Evolutionary conservation across 2,797 vertebrate species (phyloP), one percentile per base, ranked within the genome.

Genomic region (Melanotaenia trifasciata): DNA sequence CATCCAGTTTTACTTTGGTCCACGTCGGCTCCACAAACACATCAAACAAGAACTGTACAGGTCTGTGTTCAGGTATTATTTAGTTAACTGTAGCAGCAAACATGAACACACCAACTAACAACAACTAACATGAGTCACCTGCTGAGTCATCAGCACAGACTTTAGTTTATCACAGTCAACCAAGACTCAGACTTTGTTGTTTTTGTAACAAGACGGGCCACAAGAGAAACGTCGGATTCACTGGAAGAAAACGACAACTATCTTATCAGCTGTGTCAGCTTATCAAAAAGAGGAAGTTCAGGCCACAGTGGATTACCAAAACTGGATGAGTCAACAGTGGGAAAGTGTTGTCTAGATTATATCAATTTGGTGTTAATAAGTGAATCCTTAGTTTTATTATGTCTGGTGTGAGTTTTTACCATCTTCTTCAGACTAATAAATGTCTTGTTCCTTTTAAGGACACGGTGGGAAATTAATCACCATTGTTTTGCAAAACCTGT

Each of bases 341-440:
- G 65, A 73, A 69, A 63, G 74, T 26, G 40, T 66, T 24, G 30
- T 57, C 20, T 14, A 6, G 32, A 40, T 40, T 40, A n/a, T 70
- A 28, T 66, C 59, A 59, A 80, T 68, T n/a, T 57, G 67, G 57
- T 64, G 74, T 71, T 82, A 84, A 81, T 72, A 77, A 43, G 57
- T 57, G 16, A 78, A 59, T 50, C 18, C 16, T 1, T 24, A 28
- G 33, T 58, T 77, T 67, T 83, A 63, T 73, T 64, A n/a, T 63
- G 36, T 33, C 62, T 79, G 56, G 61, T 78, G 65, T 72, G 51
- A 66, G 58, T 40, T 36, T 36, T 33, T 33, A 33, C 7, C 50
- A 36, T 36, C 40, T 38, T 82, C n/a, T 16, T n/a, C 67, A 70
- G 68, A 8, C 53, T 60, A 28, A 3, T 12, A 8, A 43, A 73